Conservation (phyloP, 2,797 vertebrate genomes). For the Tauraco hartlaubi region DNA sequence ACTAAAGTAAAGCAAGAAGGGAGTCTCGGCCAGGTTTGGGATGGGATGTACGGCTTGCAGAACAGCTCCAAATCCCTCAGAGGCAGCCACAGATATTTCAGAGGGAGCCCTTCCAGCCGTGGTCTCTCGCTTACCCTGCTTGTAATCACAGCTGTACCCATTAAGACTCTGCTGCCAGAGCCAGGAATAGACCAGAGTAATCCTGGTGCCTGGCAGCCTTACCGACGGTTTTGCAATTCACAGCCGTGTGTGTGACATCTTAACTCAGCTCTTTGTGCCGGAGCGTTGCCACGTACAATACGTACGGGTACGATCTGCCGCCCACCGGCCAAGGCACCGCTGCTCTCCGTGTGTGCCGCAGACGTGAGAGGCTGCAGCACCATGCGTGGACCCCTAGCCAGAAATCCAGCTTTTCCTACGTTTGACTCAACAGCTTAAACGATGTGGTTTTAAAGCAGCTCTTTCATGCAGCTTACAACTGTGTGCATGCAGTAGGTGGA, state of each 20-base stretch:
- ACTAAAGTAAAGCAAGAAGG: background rate
- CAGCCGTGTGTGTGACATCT: background rate
- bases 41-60: background rate
- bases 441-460: background rate
- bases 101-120: background rate
- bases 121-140: background rate
- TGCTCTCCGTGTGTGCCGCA: fast-evolving
- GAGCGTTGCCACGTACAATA: background rate
- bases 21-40: background rate
- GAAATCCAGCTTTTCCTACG: background rate
- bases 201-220: background rate
- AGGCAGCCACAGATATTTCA: background rate
- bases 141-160: background rate
- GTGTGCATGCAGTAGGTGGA: background rate
- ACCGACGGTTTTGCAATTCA: background rate
- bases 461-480: background rate
- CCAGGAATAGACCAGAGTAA: conserved; percentile 28
- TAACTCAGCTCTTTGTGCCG: background rate
- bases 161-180: background rate
- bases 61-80: background rate
- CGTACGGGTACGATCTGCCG: fast-evolving
- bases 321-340: background rate
- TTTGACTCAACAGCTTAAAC: background rate
- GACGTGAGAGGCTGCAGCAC: background rate
- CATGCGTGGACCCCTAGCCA: fast-evolving